Conservation (phyloP, 2,113 vertebrate genomes). For the Phalacrocorax pelagicus region DNA sequence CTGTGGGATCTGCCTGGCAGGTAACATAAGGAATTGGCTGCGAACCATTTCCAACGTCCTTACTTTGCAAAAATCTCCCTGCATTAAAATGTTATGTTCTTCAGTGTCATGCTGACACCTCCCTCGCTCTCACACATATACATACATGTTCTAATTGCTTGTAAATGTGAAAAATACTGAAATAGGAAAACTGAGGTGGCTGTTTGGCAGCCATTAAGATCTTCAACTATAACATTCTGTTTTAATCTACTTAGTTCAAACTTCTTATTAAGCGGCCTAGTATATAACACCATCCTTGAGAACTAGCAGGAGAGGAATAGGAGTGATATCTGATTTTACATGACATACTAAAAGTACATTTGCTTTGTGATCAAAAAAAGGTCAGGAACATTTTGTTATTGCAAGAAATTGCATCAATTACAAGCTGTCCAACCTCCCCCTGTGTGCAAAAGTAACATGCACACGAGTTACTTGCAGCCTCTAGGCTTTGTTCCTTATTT, state of each 20-base stretch:
- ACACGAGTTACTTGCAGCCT: background rate
- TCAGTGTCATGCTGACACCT: background rate
- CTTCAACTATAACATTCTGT: background rate
- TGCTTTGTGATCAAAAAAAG: conserved; percentile 48
- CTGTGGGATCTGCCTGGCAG: background rate
- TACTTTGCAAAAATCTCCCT: background rate
- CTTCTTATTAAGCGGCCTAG: conserved; percentile 16
- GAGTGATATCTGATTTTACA: conserved; percentile 43
- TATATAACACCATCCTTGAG: conserved; percentile 8
- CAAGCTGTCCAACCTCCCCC: background rate
- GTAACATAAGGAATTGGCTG: background rate
- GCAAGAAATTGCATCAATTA: conserved; percentile 60
- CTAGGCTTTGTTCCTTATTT: background rate
- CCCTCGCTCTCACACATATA: background rate
- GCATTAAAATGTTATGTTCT: background rate
- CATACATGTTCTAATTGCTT: background rate
- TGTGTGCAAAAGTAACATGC: background rate
- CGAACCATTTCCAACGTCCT: background rate
- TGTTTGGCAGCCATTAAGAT: background rate
- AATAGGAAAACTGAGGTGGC: background rate
- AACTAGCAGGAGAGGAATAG: background rate
- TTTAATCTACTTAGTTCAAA: background rate
- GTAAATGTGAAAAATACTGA: background rate
- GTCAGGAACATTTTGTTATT: conserved; percentile 54
- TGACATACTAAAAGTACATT: conserved; percentile 49